Evolutionary conservation across 1,140 invertebrate species (phyloP).

Genomic region (Anthonomus grandis): DNA sequence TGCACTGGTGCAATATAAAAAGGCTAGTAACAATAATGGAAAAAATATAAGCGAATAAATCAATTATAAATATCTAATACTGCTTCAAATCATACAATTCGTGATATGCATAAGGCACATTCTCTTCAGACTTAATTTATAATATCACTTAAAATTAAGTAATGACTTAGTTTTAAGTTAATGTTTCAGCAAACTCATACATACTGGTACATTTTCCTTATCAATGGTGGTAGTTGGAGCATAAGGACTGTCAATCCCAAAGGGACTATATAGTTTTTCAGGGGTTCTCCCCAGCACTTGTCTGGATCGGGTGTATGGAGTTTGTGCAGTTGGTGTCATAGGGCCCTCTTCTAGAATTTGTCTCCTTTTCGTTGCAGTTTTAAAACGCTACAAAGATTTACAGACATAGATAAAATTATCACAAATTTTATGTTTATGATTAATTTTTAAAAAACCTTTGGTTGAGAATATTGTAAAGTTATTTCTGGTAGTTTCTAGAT

Average conservation of each 20-base stretch:
- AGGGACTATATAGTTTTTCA: conserved; percentile 63
- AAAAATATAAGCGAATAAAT: too few relatives aligned
- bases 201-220: conserved; percentile 36
- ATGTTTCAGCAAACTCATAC: not conserved
- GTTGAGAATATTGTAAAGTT: not conserved
- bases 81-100: too few relatives aligned
- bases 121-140: too few relatives aligned
- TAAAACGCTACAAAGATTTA: conserved; percentile 46
- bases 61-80: too few relatives aligned
- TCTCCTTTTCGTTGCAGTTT: conserved; percentile 56
- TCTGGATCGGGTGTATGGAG: conserved; percentile 54
- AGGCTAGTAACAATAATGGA: too few relatives aligned
- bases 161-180: too few relatives aligned
- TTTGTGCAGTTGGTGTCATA: conserved; percentile 50
- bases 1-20: too few relatives aligned
- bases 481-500: too few relatives aligned
- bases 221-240: conserved; percentile 31
- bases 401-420: conserved; percentile 29
- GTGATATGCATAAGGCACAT: too few relatives aligned
- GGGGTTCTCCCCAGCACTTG: conserved; percentile 59
- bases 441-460: not conserved
- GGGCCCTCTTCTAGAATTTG: conserved; percentile 58
- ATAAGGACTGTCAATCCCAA: conserved; percentile 58
- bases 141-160: too few relatives aligned
- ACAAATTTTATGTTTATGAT: conserved; percentile 17